Conservation (phyloP, 2,888 invertebrate species). For the Ashinkailepas kermadecensis region DNA sequence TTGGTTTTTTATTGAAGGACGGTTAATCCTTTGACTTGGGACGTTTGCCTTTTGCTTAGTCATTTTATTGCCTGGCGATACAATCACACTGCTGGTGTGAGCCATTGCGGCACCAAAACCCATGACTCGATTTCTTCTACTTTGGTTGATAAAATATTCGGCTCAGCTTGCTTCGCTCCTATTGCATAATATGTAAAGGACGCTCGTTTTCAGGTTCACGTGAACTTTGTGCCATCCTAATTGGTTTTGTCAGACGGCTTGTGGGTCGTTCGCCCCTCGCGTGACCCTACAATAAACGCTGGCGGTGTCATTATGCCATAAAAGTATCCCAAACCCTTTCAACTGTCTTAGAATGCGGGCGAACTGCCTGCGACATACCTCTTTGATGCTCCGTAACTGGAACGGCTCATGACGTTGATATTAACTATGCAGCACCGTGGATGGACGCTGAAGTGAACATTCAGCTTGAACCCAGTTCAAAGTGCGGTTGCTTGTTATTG, state of each 20-base stretch:
- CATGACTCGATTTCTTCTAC: too few relatives aligned
- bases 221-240: background rate
- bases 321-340: background rate
- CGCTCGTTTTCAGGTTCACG: too few relatives aligned
- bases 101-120: too few relatives aligned
- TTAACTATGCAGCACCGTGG: background rate
- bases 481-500: too few relatives aligned
- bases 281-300: background rate
- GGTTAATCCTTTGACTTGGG: constrained; percentile 5
- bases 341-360: background rate
- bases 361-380: too few relatives aligned
- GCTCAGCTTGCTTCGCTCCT: too few relatives aligned
- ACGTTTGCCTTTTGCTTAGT: background rate
- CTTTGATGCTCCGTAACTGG: too few relatives aligned
- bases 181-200: too few relatives aligned
- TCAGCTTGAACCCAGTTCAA: too few relatives aligned
- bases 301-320: background rate
- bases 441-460: background rate
- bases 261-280: background rate
- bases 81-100: too few relatives aligned
- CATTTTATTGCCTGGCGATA: too few relatives aligned
- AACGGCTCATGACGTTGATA: background rate
- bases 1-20: background rate
- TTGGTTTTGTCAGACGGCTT: background rate
- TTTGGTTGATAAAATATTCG: too few relatives aligned